Base-by-base conservation (phyloP, 2,797 vertebrate genomes). In the Naso thynnoides region DNA sequence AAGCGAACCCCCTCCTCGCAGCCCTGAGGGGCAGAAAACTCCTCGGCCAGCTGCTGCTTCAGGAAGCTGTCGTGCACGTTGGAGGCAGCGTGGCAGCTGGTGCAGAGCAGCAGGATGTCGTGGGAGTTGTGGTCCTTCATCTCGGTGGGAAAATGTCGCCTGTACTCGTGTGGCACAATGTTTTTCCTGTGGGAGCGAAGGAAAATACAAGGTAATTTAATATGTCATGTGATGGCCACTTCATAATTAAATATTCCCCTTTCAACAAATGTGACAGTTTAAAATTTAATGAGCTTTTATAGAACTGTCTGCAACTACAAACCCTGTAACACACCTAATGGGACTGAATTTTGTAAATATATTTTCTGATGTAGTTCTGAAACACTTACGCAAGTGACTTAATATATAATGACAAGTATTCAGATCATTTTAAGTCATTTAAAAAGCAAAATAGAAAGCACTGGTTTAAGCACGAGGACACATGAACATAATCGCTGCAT, bases 61-160 rank as follows among this genome's bases (percentile, higher is more conserved):
- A 99, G 90, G 74, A 94, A 91, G 90, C 95, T 92, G 82, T 99
- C 98, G 4, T 98, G 95, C 83, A 96, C 95, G 68, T 98, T 99
- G 63, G 97, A 99, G 58, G 97, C 86, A 0, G 96, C 98, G 21
- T 99, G 98, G 88, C 98, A 99, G 67, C 95, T 92, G 0, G 97
- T 99, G 85, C 98, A 99, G 18, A 99, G 96, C 4, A 99, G 93
- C 85, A 99, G 94, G 83, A 99, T 97, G 0, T 99, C 98, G 0
- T 99, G 98, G 4, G 97, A 99, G 88, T 97, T 99, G 93, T 99
- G 98, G 93, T 99, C 97, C 89, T 99, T 99, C 97, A 99, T 97
- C 91, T 99, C 96, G 0, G 94, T 91, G 29, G 98, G 98, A 59
- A 99, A 99, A 83, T 99, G 97, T 2, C 96, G 97, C 3, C 98